These are phyloP conservation scores for Talpa occidentalis DNA, from an alignment of 2,113 vertebrate genomes.

Conservation along the genomic window DNA sequence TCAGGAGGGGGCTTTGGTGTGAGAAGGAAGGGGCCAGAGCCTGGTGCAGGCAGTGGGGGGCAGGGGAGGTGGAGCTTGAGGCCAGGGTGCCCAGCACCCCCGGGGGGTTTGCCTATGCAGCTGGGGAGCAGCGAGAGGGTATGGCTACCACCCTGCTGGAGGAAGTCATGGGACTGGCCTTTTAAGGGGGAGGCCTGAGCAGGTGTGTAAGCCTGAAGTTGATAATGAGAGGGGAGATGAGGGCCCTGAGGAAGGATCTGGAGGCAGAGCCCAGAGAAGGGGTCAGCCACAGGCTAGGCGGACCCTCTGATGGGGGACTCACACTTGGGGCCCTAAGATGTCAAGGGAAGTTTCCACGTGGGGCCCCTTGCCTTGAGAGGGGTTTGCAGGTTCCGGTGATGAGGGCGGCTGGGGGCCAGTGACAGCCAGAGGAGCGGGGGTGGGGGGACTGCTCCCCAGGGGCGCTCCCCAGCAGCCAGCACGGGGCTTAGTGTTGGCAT, in stretches of 20 bases:
- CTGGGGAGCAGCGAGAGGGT: too few relatives aligned
- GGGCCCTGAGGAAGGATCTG: background rate
- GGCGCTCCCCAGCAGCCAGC: background rate
- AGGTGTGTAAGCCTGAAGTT: background rate
- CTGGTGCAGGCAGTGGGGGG: fast-evolving
- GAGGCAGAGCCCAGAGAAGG: background rate
- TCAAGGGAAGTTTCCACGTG: background rate
- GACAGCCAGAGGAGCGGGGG: background rate
- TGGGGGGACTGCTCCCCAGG: too few relatives aligned
- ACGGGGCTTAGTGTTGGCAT: fast-evolving
- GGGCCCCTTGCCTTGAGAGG: too few relatives aligned
- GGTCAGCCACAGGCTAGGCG: fast-evolving
- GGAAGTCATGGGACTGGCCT: background rate
- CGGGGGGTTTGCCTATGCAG: background rate
- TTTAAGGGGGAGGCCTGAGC: background rate
- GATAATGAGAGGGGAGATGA: background rate
- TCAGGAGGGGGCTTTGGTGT: background rate
- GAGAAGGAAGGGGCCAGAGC: background rate
- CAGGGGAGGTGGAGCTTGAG: background rate
- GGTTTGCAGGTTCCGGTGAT: background rate
- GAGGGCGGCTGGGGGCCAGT: background rate
- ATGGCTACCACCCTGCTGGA: too few relatives aligned
- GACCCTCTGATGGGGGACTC: background rate
- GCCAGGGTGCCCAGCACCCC: background rate
- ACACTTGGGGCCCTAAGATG: background rate